Percentiles rank a stretch among this genome's conserved stretches.
Conservation (phyloP, 2,797 vertebrate genomes). For the Sebastiscus tertius region DNA sequence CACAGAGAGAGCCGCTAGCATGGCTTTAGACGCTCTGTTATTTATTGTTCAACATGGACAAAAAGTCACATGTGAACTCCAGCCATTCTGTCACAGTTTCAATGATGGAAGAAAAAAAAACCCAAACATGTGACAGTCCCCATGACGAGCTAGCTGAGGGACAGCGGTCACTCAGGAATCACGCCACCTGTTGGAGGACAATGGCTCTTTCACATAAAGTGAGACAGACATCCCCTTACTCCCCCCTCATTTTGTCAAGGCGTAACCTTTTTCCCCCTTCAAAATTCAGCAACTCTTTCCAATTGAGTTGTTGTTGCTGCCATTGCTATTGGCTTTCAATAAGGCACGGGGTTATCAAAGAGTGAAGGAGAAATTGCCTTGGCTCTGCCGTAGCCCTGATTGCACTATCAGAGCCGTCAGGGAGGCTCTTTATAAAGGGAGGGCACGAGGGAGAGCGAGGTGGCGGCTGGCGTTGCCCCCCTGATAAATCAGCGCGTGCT, state of each 20-base stretch:
- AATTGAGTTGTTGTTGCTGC: conserved; percentile 87
- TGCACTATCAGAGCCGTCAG: conserved; percentile 88
- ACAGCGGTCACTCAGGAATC: conserved; percentile 66
- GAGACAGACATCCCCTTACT: conserved; percentile 74
- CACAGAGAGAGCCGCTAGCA: background rate
- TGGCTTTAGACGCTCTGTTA: background rate
- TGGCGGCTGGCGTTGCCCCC: conserved; percentile 84
- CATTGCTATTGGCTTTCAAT: conserved; percentile 85
- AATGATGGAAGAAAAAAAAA: conserved; percentile 43
- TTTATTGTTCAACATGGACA: conserved; percentile 37
- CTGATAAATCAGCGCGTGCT: conserved; percentile 85
- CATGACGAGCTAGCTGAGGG: conserved; percentile 36
- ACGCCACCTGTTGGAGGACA: conserved; percentile 80
- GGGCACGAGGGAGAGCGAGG: conserved; percentile 79
- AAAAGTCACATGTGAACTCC: conserved; percentile 46
- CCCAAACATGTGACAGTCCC: conserved; percentile 10
- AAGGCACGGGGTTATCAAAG: conserved; percentile 85
- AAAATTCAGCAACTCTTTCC: conserved; percentile 85
- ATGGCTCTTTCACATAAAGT: conserved; percentile 71
- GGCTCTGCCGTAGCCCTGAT: conserved; percentile 88
- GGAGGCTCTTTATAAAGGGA: conserved; percentile 87
- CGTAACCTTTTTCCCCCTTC: conserved; percentile 77
- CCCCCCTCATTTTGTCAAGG: conserved; percentile 77
- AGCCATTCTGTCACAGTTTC: conserved; percentile 55
- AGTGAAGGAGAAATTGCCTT: conserved; percentile 88